Evolutionary conservation across 2,888 invertebrate species (phyloP), one percentile per base, ranked within the genome.

Genomic region (Ephialtes manifestator): DNA sequence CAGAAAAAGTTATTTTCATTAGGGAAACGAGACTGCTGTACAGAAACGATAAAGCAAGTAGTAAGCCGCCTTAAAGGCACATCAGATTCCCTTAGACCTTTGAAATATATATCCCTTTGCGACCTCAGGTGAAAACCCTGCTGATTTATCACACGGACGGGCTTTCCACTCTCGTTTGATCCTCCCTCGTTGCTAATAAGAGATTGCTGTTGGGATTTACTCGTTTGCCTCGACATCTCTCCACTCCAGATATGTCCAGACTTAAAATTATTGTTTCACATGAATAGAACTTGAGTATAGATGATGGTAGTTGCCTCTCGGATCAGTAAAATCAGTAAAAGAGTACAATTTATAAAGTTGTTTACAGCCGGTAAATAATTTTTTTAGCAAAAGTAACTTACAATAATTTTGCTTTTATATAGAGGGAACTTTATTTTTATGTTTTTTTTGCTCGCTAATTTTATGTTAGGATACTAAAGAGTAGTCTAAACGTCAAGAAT

Each of bases 171-270:
- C 70, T 20, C 72, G 76, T 87, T 87, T 86, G 87, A 87, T 83
- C 85, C 84, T 85, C 79, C 70, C 68, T 70, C 18, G 53, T 15
- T 28, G 60, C 82, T 86, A 86, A 88, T 86, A 77, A 86, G 79
- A 84, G 81, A 72, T 85, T 74, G 77, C 79, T 63, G 70, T 15
- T 39, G 35, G 24, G 65, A 7, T 46, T 65, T 24, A 53, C 63
- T 70, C 78, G 60, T 79, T 79, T 71, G 48, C 39, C 46, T 28
- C 39, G 18, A 10, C 10, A n/a, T 55, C 55, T 15, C 55, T 15
- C 55, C 18, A 53, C 63, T 20, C 39, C 39, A 28, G 43, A 35
- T 35, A n/a, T 60, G n/a, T 60, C 60, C 60, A 60, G 35, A 58
- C 28, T 13, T 15, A 13, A 24, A 53, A 24, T 24, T 24, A 4